Conservation (phyloP, 2,113 vertebrate species). For the Choloepus hoffmanni region DNA sequence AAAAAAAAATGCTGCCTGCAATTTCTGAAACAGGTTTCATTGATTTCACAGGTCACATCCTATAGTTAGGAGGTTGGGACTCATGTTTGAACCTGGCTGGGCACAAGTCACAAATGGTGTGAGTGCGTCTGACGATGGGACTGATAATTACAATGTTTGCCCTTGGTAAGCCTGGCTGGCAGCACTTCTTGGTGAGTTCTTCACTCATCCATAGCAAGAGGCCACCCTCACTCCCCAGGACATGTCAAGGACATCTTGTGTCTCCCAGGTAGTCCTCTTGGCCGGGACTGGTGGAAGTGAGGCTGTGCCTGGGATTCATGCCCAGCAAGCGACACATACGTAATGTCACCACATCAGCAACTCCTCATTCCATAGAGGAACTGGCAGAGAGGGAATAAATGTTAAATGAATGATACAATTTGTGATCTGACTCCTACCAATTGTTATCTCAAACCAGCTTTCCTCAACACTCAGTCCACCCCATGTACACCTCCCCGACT, state of each 20-base stretch:
- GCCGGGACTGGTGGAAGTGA: background rate
- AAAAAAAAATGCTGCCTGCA: background rate
- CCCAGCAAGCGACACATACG: background rate
- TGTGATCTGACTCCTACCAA: conserved; percentile 19
- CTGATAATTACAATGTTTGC: background rate
- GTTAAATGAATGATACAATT: conserved; percentile 15
- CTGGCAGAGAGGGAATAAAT: background rate
- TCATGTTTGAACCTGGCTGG: background rate
- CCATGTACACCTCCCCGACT: background rate
- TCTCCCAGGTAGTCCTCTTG: background rate
- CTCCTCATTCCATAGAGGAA: background rate
- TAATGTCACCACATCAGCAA: background rate
- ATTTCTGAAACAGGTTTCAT: background rate
- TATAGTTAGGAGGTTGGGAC: background rate
- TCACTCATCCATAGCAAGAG: background rate
- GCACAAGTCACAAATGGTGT: fast-evolving
- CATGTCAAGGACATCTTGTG: background rate
- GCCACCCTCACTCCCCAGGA: background rate
- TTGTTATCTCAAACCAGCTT: conserved; percentile 53
- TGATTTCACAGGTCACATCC: background rate
- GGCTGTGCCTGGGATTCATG: background rate
- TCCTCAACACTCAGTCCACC: conserved; percentile 51
- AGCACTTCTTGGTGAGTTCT: background rate
- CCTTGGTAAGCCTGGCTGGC: background rate
- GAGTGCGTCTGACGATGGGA: background rate